Percentiles rank a stretch among this genome's conserved stretches.
phyloP scores from a whole-genome alignment of 2,888 invertebrate species.

The Amphipoea lucens region DNA sequence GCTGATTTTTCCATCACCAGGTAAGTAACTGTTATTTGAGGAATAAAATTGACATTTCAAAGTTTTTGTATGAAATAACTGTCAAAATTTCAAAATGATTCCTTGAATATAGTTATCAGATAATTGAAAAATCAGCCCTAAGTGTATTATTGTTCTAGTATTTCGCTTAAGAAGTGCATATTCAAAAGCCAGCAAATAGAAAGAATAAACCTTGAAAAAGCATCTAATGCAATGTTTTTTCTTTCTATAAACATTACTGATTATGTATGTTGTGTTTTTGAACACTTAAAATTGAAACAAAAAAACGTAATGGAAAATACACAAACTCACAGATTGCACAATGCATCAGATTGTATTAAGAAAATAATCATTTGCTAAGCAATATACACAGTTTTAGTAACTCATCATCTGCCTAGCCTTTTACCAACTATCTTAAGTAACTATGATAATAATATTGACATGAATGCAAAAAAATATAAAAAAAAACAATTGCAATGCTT shows the following conservation, averaged over 20 bases:
- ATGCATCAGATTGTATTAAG: neutral
- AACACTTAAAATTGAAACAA: neutral
- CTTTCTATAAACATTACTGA: neutral
- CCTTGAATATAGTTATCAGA: no score
- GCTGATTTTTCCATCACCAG: no score
- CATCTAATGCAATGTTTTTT: neutral
- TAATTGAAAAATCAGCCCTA: no score
- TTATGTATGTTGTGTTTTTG: neutral
- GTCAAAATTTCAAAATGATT: no score
- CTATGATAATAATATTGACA: neutral
- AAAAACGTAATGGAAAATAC: neutral
- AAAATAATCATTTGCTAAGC: slow-evolving; percentile 31
- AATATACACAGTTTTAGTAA: neutral
- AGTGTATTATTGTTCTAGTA: neutral
- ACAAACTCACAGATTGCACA: slow-evolving; percentile 7
- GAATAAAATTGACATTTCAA: no score
- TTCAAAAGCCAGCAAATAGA: neutral
- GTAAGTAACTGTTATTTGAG: no score
- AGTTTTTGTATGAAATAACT: no score
- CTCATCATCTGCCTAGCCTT: no score
- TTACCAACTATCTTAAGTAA: no score
- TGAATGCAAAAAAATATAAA: neutral
- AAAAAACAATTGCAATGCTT: slow-evolving; percentile 4
- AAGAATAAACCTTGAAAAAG: neutral
- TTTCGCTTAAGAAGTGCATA: neutral